Conservation (phyloP, 2,888 invertebrate genomes). For the Gari tellinella region DNA sequence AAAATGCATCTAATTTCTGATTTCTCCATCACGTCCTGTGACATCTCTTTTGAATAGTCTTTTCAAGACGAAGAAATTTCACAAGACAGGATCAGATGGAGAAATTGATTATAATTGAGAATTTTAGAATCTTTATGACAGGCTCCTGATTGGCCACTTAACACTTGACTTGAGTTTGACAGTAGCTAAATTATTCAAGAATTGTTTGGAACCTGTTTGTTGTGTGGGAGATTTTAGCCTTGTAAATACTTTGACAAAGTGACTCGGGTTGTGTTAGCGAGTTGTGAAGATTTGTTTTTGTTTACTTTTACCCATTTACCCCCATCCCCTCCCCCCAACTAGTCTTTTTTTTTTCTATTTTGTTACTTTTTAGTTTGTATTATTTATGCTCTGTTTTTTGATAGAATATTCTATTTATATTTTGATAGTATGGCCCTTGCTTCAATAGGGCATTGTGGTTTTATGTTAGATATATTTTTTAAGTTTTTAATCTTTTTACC, state of each 20-base stretch:
- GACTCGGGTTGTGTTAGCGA: slow-evolving; percentile 11
- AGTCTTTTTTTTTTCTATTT: slow-evolving; percentile 39
- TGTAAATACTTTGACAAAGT: slow-evolving; percentile 10
- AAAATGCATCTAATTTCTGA: too few relatives aligned
- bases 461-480: slow-evolving; percentile 33
- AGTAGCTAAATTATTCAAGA: too few relatives aligned
- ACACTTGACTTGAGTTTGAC: too few relatives aligned
- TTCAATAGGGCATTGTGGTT: slow-evolving; percentile 14
- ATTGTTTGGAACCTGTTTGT: too few relatives aligned
- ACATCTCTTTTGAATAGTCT: too few relatives aligned
- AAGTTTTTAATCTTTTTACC: slow-evolving; percentile 14
- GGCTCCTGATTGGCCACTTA: too few relatives aligned
- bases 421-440: slow-evolving; percentile 38
- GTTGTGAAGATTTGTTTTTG: slow-evolving; percentile 3
- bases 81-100: too few relatives aligned
- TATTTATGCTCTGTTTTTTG: slow-evolving; percentile 47
- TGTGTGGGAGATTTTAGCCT: background rate
- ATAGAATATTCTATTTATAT: slow-evolving; percentile 60
- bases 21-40: too few relatives aligned
- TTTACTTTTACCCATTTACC: slow-evolving; percentile 32
- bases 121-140: too few relatives aligned
- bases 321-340: too few relatives aligned
- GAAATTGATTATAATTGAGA: too few relatives aligned
- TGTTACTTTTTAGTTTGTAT: slow-evolving; percentile 52
- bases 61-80: too few relatives aligned